These are phyloP conservation scores for Litoditis marina DNA, from an alignment of 2,888 invertebrate species.

Conservation along the genomic window DNA sequence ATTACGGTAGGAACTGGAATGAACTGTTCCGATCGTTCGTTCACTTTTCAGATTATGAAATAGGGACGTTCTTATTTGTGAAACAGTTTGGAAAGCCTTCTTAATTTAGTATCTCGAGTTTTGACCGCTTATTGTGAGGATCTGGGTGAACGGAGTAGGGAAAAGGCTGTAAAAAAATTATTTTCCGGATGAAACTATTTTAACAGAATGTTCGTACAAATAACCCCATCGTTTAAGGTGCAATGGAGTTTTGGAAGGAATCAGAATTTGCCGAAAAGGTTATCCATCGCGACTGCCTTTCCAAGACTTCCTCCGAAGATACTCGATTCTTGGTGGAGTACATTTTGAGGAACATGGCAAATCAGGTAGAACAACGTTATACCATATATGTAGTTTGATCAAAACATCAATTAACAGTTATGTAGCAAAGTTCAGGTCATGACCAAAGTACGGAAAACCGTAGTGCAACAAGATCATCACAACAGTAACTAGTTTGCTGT, in stretches of 20 bases:
- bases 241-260: slow-evolving; percentile 99
- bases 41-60: neutral
- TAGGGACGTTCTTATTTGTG: neutral
- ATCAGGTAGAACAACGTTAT: slow-evolving; percentile 3
- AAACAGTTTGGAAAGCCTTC: too few species aligned
- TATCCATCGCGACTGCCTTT: slow-evolving; percentile 99
- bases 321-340: slow-evolving; percentile 57
- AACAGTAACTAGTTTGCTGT: too few species aligned
- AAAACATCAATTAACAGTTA: too few species aligned
- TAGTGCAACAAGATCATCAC: too few species aligned
- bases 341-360: slow-evolving; percentile 6
- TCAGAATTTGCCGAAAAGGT: slow-evolving; percentile 98
- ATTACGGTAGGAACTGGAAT: slow-evolving; percentile 28
- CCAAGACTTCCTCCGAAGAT: slow-evolving; percentile 99
- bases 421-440: too few species aligned
- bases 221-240: too few species aligned
- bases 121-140: too few species aligned
- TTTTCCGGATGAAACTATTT: too few species aligned
- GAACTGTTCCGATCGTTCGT: neutral
- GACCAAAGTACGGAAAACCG: too few species aligned
- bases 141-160: neutral
- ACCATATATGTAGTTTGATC: neutral
- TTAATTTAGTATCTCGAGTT: too few species aligned
- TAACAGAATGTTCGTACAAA: too few species aligned
- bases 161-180: neutral